Evolutionary conservation across 30 jellyfish, hydroid and myxozoan genomes (phyloP), one percentile per base, ranked within the genome.

Genomic region (Aurelia coerulea): DNA sequence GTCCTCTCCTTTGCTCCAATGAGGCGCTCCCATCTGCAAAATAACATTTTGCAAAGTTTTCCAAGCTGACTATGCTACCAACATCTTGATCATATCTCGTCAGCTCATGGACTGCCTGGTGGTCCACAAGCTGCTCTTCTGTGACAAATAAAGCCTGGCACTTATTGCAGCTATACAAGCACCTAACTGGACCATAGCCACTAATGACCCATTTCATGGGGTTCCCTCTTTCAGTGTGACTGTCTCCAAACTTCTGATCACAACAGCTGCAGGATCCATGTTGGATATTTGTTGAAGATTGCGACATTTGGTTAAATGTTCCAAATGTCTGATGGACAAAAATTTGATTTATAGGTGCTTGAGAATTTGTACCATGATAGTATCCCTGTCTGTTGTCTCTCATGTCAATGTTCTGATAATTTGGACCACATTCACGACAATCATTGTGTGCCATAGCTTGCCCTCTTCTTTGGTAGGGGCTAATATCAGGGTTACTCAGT

Each of bases 141-240:
- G 86, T 10, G 7, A 34, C 73, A 72, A 83, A 83, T 73, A 83
- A 69, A 0, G 92, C 85, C n/a, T 69, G 86, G 32, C 92, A 83
- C 16, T 31, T 37, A 15, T 63, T 70, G 32, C 92, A 83, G 53
- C 85, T 76, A 79, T 62, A 79, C 16, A 79, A 75, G 33, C 60
- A 64, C 53, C 80, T 75, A 60, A 79, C 80, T 34, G 89, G 79
- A n/a, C 74, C 86, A 58, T 66, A 75, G 63, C 86, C 74, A 58
- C 62, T 75, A 68, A 75, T 58, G 35, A 58, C 62, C 65, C 69
- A 75, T 33, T 65, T 73, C 49, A 73, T 52, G 32, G 81, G 54
- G 35, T 7, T 31, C 32, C 64, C 64, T 13, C 32, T 34, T 35
- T 23, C 62, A 23, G 81, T 18, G 6, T 35, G 54, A n/a, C 41